Evolutionary conservation across 2,113 vertebrate genomes (phyloP).

Genomic region (Varanus komodoensis): DNA sequence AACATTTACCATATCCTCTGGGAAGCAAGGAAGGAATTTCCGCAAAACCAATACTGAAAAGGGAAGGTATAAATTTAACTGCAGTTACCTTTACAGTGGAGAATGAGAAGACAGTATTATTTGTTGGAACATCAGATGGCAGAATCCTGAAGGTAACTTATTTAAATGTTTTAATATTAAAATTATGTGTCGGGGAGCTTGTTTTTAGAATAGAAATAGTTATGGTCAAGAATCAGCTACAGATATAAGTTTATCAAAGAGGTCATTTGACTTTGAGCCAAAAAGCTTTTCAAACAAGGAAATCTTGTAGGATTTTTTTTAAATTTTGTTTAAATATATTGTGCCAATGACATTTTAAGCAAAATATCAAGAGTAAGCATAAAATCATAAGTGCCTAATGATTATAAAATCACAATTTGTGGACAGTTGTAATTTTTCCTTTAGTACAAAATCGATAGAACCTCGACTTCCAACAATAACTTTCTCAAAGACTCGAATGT

Average conservation of each 20-base stretch:
- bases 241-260: neutral
- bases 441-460: neutral
- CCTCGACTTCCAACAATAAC: neutral
- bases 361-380: neutral
- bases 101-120: constrained; percentile 85
- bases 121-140: constrained; percentile 87
- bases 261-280: neutral
- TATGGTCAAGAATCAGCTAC: neutral
- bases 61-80: constrained; percentile 80
- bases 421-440: neutral
- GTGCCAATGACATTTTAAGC: neutral
- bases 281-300: neutral
- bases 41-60: constrained; percentile 63
- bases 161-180: neutral
- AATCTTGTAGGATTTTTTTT: too few species aligned
- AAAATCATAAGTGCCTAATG: neutral
- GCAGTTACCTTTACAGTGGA: constrained; percentile 88
- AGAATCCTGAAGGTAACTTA: constrained; percentile 84
- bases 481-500: neutral
- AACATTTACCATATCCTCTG: constrained; percentile 92
- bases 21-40: constrained; percentile 83
- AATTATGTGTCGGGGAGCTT: neutral
- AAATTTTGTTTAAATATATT: neutral
- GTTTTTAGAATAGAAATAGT: neutral
- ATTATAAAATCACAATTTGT: neutral